These are phyloP conservation scores for Zophobas morio DNA, from an alignment of 1,140 invertebrate genomes.

Conservation along the genomic window DNA sequence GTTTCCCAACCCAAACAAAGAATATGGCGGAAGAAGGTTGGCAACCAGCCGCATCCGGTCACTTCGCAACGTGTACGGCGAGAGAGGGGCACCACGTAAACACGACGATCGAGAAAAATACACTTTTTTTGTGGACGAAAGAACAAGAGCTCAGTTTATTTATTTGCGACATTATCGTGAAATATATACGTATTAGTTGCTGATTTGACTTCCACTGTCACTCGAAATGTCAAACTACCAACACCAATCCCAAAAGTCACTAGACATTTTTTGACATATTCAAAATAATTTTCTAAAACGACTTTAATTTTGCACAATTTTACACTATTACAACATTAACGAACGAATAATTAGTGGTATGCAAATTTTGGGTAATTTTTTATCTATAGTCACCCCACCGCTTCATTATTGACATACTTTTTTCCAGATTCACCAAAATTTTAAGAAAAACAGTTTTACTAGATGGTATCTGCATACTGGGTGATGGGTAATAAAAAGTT, in stretches of 20 bases:
- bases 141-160: neutral
- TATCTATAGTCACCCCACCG: no score
- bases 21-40: constrained; percentile 26
- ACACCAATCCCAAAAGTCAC: constrained; percentile 4
- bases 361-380: neutral
- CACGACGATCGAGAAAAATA: neutral
- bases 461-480: no score
- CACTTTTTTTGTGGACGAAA: neutral
- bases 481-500: no score
- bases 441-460: no score
- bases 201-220: constrained; percentile 10
- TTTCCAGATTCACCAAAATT: no score
- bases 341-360: neutral
- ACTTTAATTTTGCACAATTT: neutral
- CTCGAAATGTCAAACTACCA: neutral
- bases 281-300: neutral
- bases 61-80: neutral
- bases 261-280: neutral
- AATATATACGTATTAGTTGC: neutral
- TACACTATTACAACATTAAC: neutral
- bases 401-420: no score
- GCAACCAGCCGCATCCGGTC: constrained; percentile 11
- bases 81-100: neutral
- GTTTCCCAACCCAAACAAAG: constrained; percentile 26
- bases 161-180: no score